These are phyloP conservation scores for Hypanus sabinus DNA, from an alignment of 2,113 vertebrate species.

Conservation along the genomic window DNA sequence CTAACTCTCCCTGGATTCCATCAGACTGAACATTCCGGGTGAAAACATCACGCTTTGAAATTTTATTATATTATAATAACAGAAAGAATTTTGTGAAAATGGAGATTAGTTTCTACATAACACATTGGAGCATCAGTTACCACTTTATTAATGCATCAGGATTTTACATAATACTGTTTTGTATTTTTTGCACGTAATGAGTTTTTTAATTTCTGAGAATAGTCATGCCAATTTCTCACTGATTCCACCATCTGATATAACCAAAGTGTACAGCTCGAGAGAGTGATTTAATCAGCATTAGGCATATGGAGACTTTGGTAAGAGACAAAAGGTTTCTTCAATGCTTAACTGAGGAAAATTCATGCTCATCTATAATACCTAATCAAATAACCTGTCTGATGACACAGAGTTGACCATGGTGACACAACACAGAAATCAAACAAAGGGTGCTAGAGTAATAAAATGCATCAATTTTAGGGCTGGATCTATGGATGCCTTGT, in stretches of 20 bases:
- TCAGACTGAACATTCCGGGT: too few relatives aligned
- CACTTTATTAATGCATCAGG: not conserved
- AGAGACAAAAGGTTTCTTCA: not conserved
- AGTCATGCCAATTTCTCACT: not conserved
- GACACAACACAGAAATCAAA: not conserved
- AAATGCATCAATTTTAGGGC: not conserved
- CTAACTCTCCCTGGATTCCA: too few relatives aligned
- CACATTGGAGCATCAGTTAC: not conserved
- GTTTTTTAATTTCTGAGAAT: constrained; percentile 2
- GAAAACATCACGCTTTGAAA: not conserved
- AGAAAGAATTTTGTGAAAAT: not conserved
- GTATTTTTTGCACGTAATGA: not conserved
- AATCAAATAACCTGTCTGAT: not conserved
- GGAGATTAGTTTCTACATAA: not conserved
- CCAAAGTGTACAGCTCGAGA: not conserved
- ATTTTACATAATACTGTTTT: not conserved
- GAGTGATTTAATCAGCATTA: not conserved
- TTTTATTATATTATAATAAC: not conserved
- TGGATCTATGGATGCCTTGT: not conserved
- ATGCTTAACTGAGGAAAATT: not conserved
- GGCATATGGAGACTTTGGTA: not conserved
- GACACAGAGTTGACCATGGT: not conserved
- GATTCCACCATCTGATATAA: constrained; percentile 5
- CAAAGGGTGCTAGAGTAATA: not conserved
- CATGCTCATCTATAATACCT: not conserved